phyloP scores from a whole-genome alignment of 2,888 invertebrate species.

The Cynaeus angustus region DNA sequence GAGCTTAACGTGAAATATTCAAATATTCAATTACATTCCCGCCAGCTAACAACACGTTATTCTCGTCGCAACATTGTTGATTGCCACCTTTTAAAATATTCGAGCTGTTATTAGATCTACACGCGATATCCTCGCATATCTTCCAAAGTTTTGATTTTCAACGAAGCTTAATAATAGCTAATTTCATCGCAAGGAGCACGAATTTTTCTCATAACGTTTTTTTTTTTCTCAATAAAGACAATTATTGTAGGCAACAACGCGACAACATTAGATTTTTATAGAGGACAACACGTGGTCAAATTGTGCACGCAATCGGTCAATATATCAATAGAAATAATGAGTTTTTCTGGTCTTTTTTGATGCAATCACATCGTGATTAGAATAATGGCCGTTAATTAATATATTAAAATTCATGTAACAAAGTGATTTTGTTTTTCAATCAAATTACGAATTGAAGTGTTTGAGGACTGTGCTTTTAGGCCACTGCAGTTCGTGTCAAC shows the following conservation, averaged over 20 bases:
- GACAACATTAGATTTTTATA: constrained; percentile 26
- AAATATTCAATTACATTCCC: constrained; percentile 49
- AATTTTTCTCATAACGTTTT: constrained; percentile 9
- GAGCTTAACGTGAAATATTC: constrained; percentile 46
- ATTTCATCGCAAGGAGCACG: constrained; percentile 6
- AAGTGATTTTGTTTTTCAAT: constrained; percentile 36
- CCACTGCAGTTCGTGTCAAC: constrained; percentile 2
- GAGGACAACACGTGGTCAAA: constrained; percentile 12
- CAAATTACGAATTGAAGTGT: constrained; percentile 12
- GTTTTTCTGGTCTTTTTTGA: constrained; percentile 33
- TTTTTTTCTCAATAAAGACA: no score
- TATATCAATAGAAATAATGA: constrained; percentile 44
- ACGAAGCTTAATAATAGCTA: constrained; percentile 2
- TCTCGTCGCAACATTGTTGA: constrained; percentile 21
- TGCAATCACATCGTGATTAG: constrained; percentile 30
- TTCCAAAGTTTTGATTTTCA: constrained; percentile 8
- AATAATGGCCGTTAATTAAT: constrained; percentile 43
- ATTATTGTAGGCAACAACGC: constrained; percentile 10
- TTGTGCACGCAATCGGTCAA: constrained; percentile 37
- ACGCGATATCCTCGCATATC: constrained; percentile 34
- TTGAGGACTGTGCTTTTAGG: neutral
- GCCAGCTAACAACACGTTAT: constrained; percentile 42
- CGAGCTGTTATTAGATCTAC: constrained; percentile 32
- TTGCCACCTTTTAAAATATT: constrained; percentile 39
- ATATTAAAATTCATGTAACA: constrained; percentile 41